Percentiles rank a stretch among this genome's conserved stretches.
phyloP scores from a whole-genome alignment of 2,113 vertebrate genomes.

The Myiozetetes cayanensis region DNA sequence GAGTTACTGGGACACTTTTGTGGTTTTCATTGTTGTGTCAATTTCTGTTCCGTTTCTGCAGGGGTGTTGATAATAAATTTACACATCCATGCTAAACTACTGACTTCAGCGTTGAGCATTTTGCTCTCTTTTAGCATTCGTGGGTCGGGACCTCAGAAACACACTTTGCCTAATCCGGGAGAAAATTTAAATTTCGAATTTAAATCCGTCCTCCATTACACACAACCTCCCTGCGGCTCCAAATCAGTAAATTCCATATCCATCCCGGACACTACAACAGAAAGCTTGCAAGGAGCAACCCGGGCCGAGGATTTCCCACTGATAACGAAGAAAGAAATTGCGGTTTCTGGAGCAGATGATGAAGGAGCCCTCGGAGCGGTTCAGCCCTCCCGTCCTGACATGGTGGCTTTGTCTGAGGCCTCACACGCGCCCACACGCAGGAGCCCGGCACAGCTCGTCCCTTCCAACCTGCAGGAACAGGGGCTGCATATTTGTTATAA shows the following conservation, averaged over 20 bases:
- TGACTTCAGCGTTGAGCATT: background rate
- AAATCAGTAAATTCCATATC: background rate
- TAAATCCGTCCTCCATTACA: background rate
- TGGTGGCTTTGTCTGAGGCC: constrained; percentile 64
- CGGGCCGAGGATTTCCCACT: background rate
- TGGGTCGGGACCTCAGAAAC: background rate
- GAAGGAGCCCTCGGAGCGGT: background rate
- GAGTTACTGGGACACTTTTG: background rate
- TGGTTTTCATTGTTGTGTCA: background rate
- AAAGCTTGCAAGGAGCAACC: background rate
- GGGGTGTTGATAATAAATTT: background rate
- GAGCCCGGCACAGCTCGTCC: background rate
- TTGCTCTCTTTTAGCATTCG: background rate
- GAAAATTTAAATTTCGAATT: background rate
- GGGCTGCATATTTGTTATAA: background rate
- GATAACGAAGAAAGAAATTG: background rate
- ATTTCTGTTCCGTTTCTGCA: background rate
- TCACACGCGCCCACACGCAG: constrained; percentile 3
- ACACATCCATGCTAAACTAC: background rate
- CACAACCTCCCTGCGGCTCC: background rate
- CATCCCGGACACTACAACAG: accelerated
- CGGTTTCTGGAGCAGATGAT: background rate
- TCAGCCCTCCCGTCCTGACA: background rate
- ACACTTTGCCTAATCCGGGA: background rate
- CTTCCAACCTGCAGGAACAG: background rate